These are phyloP conservation scores for Schizotus pectinicornis DNA, from an alignment of 2,888 invertebrate genomes.

Conservation along the genomic window DNA sequence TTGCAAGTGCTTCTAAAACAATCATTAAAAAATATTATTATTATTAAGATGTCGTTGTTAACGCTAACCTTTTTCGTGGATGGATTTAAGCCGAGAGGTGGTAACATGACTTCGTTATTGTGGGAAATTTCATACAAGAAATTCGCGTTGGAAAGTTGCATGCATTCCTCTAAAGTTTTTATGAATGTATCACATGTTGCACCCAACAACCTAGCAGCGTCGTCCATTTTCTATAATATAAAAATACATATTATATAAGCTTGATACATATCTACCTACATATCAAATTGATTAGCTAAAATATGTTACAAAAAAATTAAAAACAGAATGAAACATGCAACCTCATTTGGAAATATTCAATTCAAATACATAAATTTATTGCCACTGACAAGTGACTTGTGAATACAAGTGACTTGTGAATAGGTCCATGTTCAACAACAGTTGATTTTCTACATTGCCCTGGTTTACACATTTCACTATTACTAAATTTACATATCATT, in stretches of 20 bases:
- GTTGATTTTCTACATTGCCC: too few relatives aligned
- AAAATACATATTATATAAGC: slow-evolving; percentile 12
- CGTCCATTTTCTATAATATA: slow-evolving; percentile 69
- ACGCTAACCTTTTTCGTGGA: slow-evolving; percentile 44
- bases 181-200: slow-evolving; percentile 87
- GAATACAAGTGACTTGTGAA: too few relatives aligned
- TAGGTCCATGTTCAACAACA: too few relatives aligned
- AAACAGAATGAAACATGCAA: too few relatives aligned
- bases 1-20: slow-evolving; percentile 17
- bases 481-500: too few relatives aligned
- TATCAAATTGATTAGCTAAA: too few relatives aligned
- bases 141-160: slow-evolving; percentile 65
- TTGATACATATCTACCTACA: too few relatives aligned
- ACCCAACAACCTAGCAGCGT: slow-evolving; percentile 74
- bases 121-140: slow-evolving; percentile 52
- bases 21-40: not conserved
- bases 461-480: too few relatives aligned
- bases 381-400: too few relatives aligned
- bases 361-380: too few relatives aligned
- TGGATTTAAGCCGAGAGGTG: slow-evolving; percentile 42
- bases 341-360: too few relatives aligned
- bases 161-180: slow-evolving; percentile 80
- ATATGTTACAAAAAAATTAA: too few relatives aligned
- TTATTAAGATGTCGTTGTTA: not conserved
- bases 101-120: slow-evolving; percentile 42